Evolutionary conservation across 2,888 invertebrate genomes (phyloP).

Genomic region (Blera fallax): DNA sequence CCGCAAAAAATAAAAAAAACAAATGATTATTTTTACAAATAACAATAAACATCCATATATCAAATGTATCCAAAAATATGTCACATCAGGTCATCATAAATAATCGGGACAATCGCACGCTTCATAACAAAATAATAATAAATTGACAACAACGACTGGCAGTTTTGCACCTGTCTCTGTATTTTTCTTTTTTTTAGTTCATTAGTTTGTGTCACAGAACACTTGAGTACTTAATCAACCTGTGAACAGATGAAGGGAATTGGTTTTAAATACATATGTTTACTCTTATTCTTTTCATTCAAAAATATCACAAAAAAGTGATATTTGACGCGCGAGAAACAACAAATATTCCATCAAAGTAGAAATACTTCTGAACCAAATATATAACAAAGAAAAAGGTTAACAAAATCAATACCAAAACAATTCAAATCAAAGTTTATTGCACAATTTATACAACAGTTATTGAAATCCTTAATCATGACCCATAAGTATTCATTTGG

Average conservation of each 20-base stretch:
- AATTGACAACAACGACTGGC: background rate
- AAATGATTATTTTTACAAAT: no score
- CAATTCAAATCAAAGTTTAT: background rate
- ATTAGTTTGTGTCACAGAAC: background rate
- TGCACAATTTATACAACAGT: background rate
- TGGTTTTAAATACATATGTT: no score
- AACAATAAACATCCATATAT: background rate
- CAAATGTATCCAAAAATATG: background rate
- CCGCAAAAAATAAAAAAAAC: no score
- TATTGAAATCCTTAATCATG: background rate
- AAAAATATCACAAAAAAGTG: no score
- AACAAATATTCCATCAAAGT: no score
- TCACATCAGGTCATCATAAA: background rate
- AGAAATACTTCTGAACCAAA: no score
- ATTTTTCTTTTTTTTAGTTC: background rate
- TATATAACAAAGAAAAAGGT: no score
- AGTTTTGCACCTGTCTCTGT: background rate
- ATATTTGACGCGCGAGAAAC: no score
- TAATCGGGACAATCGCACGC: background rate
- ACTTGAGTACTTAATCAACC: background rate
- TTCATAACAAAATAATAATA: background rate
- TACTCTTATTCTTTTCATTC: no score
- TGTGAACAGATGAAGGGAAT: background rate
- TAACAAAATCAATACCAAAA: background rate
- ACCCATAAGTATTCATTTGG: background rate